A percentile compares a stretch with the other conserved stretches of the same genome.
phyloP scores from a whole-genome alignment of 2,797 vertebrate genomes.

The Bucorvus abyssinicus region DNA sequence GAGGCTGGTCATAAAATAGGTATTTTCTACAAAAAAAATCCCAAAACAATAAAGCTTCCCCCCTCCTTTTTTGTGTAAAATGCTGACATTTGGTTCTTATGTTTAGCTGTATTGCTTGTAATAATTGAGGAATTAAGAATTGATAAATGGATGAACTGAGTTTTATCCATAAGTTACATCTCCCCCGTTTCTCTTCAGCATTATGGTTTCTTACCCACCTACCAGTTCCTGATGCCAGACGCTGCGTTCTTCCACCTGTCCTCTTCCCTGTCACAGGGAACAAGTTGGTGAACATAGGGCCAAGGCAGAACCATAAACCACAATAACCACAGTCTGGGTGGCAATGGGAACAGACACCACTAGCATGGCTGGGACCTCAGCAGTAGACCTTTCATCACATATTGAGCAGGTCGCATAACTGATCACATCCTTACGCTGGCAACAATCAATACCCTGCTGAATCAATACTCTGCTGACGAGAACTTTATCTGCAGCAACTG shows the following conservation, averaged over 20 bases:
- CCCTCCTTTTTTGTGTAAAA: background rate
- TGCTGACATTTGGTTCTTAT: background rate
- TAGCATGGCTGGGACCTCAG: background rate
- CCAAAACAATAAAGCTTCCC: background rate
- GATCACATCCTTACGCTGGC: background rate
- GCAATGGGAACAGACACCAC: too few species aligned
- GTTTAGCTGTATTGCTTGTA: background rate
- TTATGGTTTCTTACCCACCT: background rate
- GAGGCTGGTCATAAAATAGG: background rate
- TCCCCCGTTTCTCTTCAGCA: background rate
- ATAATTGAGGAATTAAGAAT: background rate
- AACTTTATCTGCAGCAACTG: background rate
- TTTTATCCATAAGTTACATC: background rate
- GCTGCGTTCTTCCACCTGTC: background rate
- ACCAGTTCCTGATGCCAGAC: background rate
- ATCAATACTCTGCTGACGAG: background rate
- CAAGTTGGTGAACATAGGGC: rapidly evolving
- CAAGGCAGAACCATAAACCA: background rate
- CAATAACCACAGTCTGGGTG: background rate
- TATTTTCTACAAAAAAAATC: too few species aligned
- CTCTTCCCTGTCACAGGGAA: background rate
- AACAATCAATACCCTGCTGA: background rate
- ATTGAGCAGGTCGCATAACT: background rate
- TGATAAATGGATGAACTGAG: background rate
- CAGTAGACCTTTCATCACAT: background rate